Percentiles rank a stretch among this genome's conserved stretches.
Conservation (phyloP, 2,797 vertebrate genomes). For the Chrosomus eos region DNA sequence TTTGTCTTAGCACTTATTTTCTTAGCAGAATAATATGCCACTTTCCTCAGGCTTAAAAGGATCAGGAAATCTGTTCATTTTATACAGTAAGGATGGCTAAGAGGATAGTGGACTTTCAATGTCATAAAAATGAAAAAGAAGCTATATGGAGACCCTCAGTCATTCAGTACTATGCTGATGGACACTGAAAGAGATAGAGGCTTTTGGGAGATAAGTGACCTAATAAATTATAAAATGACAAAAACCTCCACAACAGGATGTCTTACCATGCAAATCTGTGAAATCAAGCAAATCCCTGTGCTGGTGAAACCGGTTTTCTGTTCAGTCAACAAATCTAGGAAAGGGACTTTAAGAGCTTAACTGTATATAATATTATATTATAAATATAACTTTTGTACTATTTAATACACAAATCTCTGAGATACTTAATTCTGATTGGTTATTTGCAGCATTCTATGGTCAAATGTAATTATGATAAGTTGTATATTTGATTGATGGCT, state of each 20-base stretch:
- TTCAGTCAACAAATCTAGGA: slow-evolving; percentile 34
- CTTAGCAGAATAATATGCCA: neutral
- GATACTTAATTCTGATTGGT: neutral
- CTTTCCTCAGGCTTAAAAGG: slow-evolving; percentile 24
- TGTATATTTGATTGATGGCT: neutral
- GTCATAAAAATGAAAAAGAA: neutral
- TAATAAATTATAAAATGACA: slow-evolving; percentile 25
- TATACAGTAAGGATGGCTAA: slow-evolving; percentile 13
- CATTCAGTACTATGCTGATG: neutral
- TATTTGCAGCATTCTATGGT: neutral
- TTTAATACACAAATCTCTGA: neutral
- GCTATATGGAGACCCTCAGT: slow-evolving; percentile 2
- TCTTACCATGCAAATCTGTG: slow-evolving; percentile 42
- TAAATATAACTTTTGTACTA: neutral
- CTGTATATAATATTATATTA: neutral
- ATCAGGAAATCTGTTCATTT: neutral
- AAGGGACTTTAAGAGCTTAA: neutral
- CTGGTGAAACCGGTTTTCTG: slow-evolving; percentile 55
- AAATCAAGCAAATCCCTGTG: neutral
- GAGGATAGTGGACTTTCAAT: neutral
- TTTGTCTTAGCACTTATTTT: slow-evolving; percentile 20
- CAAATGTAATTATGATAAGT: neutral
- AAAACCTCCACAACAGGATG: neutral
- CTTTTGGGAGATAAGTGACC: slow-evolving; percentile 5
- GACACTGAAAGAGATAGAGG: neutral